These are phyloP conservation scores for Nematolebias whitei DNA, from an alignment of 2,113 vertebrate species.

Conservation along the genomic window DNA sequence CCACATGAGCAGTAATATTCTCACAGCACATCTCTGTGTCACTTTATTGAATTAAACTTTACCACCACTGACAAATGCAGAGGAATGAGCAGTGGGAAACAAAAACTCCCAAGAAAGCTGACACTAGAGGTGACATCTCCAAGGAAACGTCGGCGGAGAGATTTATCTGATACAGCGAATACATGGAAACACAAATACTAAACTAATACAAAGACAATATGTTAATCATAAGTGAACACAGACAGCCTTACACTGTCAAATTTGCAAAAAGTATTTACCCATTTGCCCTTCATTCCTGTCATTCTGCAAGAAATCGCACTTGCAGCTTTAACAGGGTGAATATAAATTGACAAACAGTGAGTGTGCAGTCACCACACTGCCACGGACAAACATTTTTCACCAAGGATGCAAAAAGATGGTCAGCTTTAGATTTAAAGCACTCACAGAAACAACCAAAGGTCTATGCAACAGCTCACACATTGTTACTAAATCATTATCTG, in stretches of 20 bases:
- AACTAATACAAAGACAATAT: background rate
- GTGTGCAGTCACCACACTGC: constrained; percentile 6
- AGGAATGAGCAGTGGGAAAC: constrained; percentile 38
- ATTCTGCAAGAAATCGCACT: constrained; percentile 49
- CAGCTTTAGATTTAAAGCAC: background rate
- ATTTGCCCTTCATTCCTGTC: constrained; percentile 41
- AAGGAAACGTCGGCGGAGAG: background rate
- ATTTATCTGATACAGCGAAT: background rate
- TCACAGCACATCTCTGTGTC: constrained; percentile 30
- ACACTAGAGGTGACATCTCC: constrained; percentile 14
- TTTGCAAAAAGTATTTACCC: background rate
- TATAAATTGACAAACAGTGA: constrained; percentile 42
- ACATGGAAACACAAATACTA: background rate
- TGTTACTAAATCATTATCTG: background rate
- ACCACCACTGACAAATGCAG: constrained; percentile 17
- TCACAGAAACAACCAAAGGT: background rate
- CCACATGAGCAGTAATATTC: constrained; percentile 43
- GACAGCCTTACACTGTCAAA: constrained; percentile 9
- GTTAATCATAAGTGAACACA: background rate
- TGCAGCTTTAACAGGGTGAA: constrained; percentile 15
- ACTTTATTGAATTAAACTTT: constrained; percentile 61
- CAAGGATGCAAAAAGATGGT: constrained; percentile 1
- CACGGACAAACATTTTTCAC: constrained; percentile 12
- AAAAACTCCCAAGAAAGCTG: constrained; percentile 15
- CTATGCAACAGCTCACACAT: background rate